Evolutionary conservation across 2,797 vertebrate genomes (phyloP), one percentile per base, ranked within the genome.

Genomic region (Pteropus rufus): DNA sequence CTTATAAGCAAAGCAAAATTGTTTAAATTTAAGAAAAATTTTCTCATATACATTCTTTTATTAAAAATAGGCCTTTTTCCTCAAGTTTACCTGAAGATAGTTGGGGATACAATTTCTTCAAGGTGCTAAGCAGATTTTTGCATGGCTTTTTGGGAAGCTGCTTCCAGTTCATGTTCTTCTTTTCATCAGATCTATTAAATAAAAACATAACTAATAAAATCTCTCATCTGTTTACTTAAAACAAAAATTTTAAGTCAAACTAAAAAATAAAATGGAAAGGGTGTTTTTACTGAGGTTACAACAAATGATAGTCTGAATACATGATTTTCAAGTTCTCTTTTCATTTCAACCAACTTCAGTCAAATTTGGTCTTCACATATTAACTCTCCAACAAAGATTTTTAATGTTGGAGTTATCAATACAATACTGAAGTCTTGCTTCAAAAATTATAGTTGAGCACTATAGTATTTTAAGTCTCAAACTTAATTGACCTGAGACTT

Each of bases 91-190:
- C 99, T 91, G 98, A 98, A 97, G 98, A 98, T 91, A 99, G 98
- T 95, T 99, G 99, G 81, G 99, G 99, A 97, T 99, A 98, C 95
- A 99, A 98, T 98, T 99, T 99, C 98, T 98, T 99, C 95, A 99
- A 98, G 23, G 98, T 98, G 98, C 98, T 99, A 21, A 99, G 96
- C 18, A 99, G 99, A 98, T 95, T 99, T 98, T 99, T 99, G 98
- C 99, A 99, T 0, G 99, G 99, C 94, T 99, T 99, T 98, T 99
- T 99, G 73, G 99, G 99, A 97, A 99, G 99, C 86, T 99, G 99
- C 95, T 99, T 99, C 99, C 99, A 99, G 98, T 98, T 99, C 97
- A 98, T 98, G 97, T 95, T 99, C 98, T 99, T 99, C 98, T 99
- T 99, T 96, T 99, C 99, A 93, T 99, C 99, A 81, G 99, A 99